Base-by-base conservation (phyloP, 2,888 invertebrate species). In the Trichogramma dendrolimi region DNA sequence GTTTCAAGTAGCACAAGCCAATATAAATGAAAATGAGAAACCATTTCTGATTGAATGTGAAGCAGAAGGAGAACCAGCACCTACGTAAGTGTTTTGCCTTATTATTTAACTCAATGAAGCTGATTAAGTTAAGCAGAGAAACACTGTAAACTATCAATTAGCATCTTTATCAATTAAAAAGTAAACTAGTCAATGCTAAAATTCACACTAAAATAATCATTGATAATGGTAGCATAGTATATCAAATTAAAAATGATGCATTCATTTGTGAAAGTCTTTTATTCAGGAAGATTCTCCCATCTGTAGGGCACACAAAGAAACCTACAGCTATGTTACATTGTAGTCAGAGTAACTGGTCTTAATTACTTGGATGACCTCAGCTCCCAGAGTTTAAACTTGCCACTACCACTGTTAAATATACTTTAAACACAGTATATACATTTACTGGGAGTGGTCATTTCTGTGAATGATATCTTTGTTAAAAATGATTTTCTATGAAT, bases 41-140 rank as follows among this genome's bases (percentile, higher is more conserved):
- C 95, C 95, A 55, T 94, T 95, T 82, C 89, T 94, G 74, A 92
- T 99, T 70, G 94, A 96, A 80, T 99, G 98, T 80, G 94, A 94
- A 80, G 98, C 98, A 10, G 91, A 91, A 79, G 97, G 96, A 71
- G 92, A 95, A 80, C 98, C 98, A 8, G 88, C 89, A 69, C 96
- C 97, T 59, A 89, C 85, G 94, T 97, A 86, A 84, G 88, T 84
- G 63, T 66, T 62, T 46, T 42, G 55, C 7, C 8, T 46, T 59
- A 43, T 48, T 11, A 52, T 11, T 27, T 51, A 27, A 27, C 27
- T 27, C 27, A 27, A 27, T 42, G n/a, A 10, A 42, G 6, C 11
- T 11, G 42, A 40, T 42, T 27, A 27, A 11, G 10, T 41, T 41
- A 40, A n/a, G 5, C 40, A 52, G 3, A 39, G 27, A 6, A 48